Conservation (phyloP, 2,888 invertebrate species). For the Brenthis hecate region DNA sequence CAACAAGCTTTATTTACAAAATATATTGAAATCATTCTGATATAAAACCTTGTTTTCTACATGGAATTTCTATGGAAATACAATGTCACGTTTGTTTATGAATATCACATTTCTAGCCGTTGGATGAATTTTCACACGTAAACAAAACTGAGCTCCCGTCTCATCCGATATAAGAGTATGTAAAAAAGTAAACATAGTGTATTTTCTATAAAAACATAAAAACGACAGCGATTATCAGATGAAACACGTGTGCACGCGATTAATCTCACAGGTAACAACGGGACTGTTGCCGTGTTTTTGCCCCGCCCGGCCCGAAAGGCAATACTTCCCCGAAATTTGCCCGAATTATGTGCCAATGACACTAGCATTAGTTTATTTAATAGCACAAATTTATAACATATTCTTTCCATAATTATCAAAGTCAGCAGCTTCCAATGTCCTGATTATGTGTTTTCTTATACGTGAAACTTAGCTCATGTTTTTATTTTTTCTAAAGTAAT, state of each 20-base stretch:
- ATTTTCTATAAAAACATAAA: constrained; percentile 3
- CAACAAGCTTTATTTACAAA: no score
- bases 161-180: constrained; percentile 1
- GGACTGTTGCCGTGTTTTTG: constrained; percentile 36
- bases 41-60: no score
- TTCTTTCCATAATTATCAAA: background rate
- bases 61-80: no score
- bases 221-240: constrained; percentile 39
- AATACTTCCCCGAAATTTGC: constrained; percentile 30
- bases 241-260: constrained; percentile 41
- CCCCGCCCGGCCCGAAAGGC: constrained; percentile 32
- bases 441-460: background rate
- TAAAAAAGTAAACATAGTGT: constrained; percentile 6
- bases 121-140: background rate
- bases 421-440: background rate
- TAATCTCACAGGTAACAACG: constrained; percentile 47
- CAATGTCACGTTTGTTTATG: no score
- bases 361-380: constrained; percentile 14
- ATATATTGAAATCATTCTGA: no score
- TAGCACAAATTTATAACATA: constrained; percentile 15
- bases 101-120: background rate
- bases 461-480: background rate
- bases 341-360: background rate
- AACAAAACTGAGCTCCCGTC: background rate
- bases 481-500: background rate